Evolutionary conservation across 1,140 invertebrate genomes (phyloP).

Genomic region (Diorhabda elongata): DNA sequence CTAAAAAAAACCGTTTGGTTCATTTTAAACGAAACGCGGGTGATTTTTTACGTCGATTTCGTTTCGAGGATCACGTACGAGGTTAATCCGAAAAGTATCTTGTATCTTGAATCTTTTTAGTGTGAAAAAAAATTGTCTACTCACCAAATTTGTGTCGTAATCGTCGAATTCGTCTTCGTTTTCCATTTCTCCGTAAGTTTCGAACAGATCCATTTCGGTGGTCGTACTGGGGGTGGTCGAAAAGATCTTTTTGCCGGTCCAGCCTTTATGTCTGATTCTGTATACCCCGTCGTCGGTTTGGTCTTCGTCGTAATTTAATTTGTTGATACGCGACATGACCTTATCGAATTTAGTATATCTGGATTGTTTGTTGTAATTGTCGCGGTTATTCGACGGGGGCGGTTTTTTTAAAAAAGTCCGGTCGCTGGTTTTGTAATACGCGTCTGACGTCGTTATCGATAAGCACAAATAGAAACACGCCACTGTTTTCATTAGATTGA

Average conservation of each 20-base stretch:
- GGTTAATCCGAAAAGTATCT: no score
- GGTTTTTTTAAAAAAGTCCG: not conserved
- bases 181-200: slow-evolving; percentile 3
- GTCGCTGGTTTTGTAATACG: not conserved
- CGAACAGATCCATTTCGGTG: slow-evolving; percentile 4
- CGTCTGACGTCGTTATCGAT: not conserved
- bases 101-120: no score
- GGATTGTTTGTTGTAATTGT: not conserved
- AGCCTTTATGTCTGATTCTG: slow-evolving; percentile 5
- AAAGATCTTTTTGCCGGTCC: not conserved
- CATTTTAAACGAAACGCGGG: no score
- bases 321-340: slow-evolving; percentile 4
- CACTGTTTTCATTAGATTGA: slow-evolving; percentile 4
- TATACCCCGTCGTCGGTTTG: not conserved
- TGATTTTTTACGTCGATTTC: no score
- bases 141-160: not conserved
- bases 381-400: not conserved
- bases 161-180: slow-evolving; percentile 4
- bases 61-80: no score
- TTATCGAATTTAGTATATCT: slow-evolving; percentile 6
- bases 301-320: not conserved
- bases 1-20: no score
- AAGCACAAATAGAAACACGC: slow-evolving; percentile 7
- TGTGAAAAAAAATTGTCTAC: not conserved
- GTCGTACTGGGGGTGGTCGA: not conserved